Evolutionary conservation across 2,797 vertebrate species (phyloP).

Genomic region (Momotus momota): DNA sequence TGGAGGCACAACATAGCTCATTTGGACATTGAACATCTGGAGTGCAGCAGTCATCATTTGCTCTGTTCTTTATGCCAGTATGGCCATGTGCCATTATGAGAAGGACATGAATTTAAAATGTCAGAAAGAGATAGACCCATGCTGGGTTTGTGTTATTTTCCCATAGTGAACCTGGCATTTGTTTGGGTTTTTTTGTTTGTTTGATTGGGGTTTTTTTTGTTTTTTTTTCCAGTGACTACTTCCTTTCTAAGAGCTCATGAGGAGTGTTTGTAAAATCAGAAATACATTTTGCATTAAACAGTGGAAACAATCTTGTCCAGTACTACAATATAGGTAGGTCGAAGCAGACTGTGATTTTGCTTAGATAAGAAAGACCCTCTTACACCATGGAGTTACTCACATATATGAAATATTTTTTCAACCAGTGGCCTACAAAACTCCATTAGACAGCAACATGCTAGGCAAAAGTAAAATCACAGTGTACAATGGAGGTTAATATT

Average conservation of each 20-base stretch:
- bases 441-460: background rate
- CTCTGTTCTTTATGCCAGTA: conserved; percentile 15
- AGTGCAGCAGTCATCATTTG: background rate
- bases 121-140: background rate
- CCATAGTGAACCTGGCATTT: background rate
- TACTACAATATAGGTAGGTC: background rate
- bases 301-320: background rate
- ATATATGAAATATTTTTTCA: background rate
- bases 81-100: background rate
- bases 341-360: background rate
- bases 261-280: background rate
- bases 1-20: background rate
- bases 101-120: conserved; percentile 31
- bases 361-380: background rate
- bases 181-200: background rate
- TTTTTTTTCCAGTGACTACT: background rate
- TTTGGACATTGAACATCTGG: background rate
- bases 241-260: background rate
- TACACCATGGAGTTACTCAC: background rate
- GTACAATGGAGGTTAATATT: background rate
- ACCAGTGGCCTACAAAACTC: background rate
- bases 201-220: background rate
- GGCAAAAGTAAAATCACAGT: background rate
- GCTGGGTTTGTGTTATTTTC: background rate
- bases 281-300: background rate